Conservation (phyloP, 2,888 invertebrate genomes). For the Odiellus spinosus region DNA sequence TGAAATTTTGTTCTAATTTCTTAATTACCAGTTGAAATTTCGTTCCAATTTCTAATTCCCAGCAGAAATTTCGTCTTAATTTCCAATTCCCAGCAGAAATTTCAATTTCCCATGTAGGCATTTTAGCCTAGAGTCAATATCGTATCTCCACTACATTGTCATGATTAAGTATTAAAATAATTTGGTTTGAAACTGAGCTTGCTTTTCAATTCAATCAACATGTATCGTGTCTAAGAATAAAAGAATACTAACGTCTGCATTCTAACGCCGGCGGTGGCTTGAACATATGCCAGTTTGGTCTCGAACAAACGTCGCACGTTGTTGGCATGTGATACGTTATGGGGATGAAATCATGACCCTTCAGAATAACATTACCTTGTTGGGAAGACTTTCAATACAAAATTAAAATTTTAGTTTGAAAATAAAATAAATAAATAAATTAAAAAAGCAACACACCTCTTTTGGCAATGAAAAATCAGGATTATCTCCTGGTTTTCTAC, state of each 20-base stretch:
- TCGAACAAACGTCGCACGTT: slow-evolving; percentile 91
- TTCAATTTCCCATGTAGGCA: no score
- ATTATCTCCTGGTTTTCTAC: slow-evolving; percentile 33
- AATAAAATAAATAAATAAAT: slow-evolving; percentile 1
- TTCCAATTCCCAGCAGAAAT: no score
- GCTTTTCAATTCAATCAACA: no score
- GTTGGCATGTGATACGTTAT: slow-evolving; percentile 97
- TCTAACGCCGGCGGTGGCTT: slow-evolving; percentile 93
- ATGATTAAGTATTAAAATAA: no score
- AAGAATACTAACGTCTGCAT: slow-evolving; percentile 56
- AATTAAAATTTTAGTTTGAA: slow-evolving; percentile 3
- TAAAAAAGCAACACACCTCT: slow-evolving; percentile 20
- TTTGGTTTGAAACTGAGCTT: no score
- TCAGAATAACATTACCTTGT: slow-evolving; percentile 52
- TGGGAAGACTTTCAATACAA: slow-evolving; percentile 11
- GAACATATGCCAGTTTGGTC: slow-evolving; percentile 94
- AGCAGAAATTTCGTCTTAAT: no score
- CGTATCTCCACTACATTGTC: no score
- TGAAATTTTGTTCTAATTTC: no score
- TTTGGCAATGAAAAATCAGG: slow-evolving; percentile 18
- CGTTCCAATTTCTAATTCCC: no score
- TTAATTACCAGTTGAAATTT: no score
- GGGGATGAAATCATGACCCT: slow-evolving; percentile 89
- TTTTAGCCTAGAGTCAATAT: no score
- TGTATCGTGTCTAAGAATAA: no score